Base-by-base conservation (phyloP, 2,888 invertebrate species). In the Parelbella ahira region DNA sequence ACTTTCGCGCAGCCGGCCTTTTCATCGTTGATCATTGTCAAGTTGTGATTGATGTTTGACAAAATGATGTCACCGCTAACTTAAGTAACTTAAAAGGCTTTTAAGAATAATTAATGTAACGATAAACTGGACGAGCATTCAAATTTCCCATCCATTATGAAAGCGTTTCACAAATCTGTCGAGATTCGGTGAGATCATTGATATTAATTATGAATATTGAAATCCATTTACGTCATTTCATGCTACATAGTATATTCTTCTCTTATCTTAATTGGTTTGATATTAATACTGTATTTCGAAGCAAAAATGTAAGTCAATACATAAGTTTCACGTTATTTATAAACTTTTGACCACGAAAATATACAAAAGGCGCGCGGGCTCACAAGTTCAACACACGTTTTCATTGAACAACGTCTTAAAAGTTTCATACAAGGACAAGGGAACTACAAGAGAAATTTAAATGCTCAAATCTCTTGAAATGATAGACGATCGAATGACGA, bases 1-100 rank as follows among this genome's bases (percentile, higher is more conserved):
- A 52, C 62, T 60, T 70, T 70, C 54, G 53, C 53, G 12, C 25
- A 19, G 25, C 56, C 63, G 60, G 54, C 62, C 63, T 63, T 67
- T 62, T 67, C 64, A 66, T 70, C 77, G 63, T 81, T 73, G 81
- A 83, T 82, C 82, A 79, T 78, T 78, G 80, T 81, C 77, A 78
- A 66, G 72, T 69, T 63, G 62, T 74, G 76, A 83, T 80, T 79
- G 78, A 78, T 76, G 78, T 74, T 75, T 79, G 79, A 81, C 78
- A 80, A 81, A 82, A 72, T 78, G 81, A 74, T 69, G 75, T 78
- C 78, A 75, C 63, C 69, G 67, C 63, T 56, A 68, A 70, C 58
- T 71, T 71, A 25, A 71, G 68, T 68, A 67, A 70, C 57, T 63
- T 63, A 64, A 68, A 69, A 77, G 74, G 72, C 81, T 81, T 83